Base-by-base conservation (phyloP, 2,797 vertebrate species). In the Dallia pectoralis region DNA sequence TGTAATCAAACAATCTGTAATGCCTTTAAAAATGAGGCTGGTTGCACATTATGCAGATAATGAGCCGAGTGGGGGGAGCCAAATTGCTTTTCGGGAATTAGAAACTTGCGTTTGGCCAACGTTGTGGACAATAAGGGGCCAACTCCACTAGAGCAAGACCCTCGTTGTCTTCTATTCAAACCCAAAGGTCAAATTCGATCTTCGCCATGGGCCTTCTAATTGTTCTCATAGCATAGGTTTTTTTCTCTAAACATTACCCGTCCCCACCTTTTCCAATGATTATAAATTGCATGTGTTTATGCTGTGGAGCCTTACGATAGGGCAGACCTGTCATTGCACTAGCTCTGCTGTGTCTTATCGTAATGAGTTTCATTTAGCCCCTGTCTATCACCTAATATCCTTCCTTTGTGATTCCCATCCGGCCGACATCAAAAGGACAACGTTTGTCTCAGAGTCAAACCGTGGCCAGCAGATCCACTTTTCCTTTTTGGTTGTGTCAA, bases 61-160 rank as follows among this genome's bases (percentile, higher is more conserved):
- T 90, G 86, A 86, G 85, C 77, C 79, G 78, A 78, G 77, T 76
- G 70, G 62, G 74, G 71, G 77, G 72, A 77, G 61, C 47, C 69
- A 77, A 91, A 90, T 90, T 90, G 89, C 74, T 81, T 91, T 81
- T 80, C 81, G 82, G 72, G 90, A 92, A 89, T 90, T 78, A 86
- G 85, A 87, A 88, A 77, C 82, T 73, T 76, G 30, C 40, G 2
- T 56, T 66, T 11, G 25, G 78, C 49, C 73, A 80, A 72, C 79
- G 83, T 33, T 70, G 49, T 59, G 63, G 51, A 83, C 71, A 72
- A 73, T 76, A 27, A 74, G 77, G 77, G 73, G 82, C 81, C 9
- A 65, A 86, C 64, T 76, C 68, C 71, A 70, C 53, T 29, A 40
- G 30, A 59, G 44, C 53, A 47, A 73, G 86, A 72, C 32, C 51